Evolutionary conservation across 2,888 invertebrate species (phyloP).

Genomic region (Heliconius sara): DNA sequence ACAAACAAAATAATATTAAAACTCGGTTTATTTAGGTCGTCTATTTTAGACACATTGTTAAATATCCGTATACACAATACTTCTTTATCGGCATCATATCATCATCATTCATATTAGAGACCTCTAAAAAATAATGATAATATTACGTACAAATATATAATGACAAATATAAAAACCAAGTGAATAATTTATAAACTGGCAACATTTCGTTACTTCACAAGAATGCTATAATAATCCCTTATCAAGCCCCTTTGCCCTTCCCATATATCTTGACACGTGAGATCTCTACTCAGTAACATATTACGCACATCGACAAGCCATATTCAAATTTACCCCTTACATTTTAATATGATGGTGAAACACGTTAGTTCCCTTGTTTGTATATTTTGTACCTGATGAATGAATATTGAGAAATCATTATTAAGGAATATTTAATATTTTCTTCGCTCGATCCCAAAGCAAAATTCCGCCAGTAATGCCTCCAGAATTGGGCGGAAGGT

Average conservation of each 20-base stretch:
- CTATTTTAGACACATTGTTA: not conserved
- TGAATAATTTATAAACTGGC: conserved; percentile 4
- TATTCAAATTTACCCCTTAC: conserved; percentile 8
- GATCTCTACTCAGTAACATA: conserved; percentile 24
- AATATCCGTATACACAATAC: not conserved
- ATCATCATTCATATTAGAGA: not conserved
- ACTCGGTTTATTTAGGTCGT: not conserved
- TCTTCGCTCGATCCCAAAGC: too few species aligned
- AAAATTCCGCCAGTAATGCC: too few species aligned
- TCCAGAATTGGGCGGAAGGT: too few species aligned
- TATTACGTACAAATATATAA: too few species aligned
- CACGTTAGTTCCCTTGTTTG: not conserved
- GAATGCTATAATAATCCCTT: conserved; percentile 23
- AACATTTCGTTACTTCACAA: conserved; percentile 1
- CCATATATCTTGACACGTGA: conserved; percentile 22
- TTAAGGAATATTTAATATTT: too few species aligned
- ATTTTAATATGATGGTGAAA: not conserved
- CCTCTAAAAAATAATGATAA: not conserved
- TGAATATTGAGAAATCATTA: not conserved
- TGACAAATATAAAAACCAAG: not conserved
- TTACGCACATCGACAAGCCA: conserved; percentile 16
- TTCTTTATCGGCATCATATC: not conserved
- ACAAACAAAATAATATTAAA: not conserved
- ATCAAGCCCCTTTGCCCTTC: conserved; percentile 19
- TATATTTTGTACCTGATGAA: not conserved